Base-by-base conservation (phyloP, 2,113 vertebrate genomes). In the Protomyctophum bolini region DNA sequence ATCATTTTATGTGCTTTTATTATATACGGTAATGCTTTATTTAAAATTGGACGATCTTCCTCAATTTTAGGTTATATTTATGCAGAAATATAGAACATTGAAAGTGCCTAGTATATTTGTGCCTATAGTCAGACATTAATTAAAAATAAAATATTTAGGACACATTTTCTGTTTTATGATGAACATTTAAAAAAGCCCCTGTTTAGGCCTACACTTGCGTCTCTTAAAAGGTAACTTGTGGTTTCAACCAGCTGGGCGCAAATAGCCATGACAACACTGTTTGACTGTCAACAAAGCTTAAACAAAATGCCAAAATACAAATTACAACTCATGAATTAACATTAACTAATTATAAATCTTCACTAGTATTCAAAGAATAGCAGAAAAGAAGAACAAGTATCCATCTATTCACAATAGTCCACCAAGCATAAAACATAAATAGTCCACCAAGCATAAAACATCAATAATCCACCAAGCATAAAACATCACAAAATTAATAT, bases 341-440 rank as follows among this genome's bases (percentile, higher is more conserved):
- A 54, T 12, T 54, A 54, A 54, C 51, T 11, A 66, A 73, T 68
- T 66, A 59, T 47, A 52, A 57, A 15, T 62, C 51, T 57, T 46
- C 5, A 7, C 33, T n/a, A n/a, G 6, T 54, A 54, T 54, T 54
- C 11, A 12, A n/a, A 6, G 10, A n/a, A n/a, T 10, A 54, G 51
- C 2, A 8, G 6, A 8, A 14, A 14, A 5, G 5, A 48, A 65
- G 59, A 67, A 68, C 62, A 14, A 49, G 4, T 8, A 7, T 11
- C 21, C 21, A 61, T 21, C 14, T 28, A 0, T 12, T 54, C 10
- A 54, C 10, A 6, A 54, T 54, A n/a, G 51, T 21, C 21, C 21
- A 21, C 21, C 21, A 21, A 21, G 21, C 58, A 58, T 7, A 58
- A 29, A 45, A 7, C 12, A 6, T 29, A n/a, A 6, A 54, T 54